These are phyloP conservation scores for Cheumatopsyche charites DNA, from an alignment of 1,140 invertebrate species.

Conservation along the genomic window DNA sequence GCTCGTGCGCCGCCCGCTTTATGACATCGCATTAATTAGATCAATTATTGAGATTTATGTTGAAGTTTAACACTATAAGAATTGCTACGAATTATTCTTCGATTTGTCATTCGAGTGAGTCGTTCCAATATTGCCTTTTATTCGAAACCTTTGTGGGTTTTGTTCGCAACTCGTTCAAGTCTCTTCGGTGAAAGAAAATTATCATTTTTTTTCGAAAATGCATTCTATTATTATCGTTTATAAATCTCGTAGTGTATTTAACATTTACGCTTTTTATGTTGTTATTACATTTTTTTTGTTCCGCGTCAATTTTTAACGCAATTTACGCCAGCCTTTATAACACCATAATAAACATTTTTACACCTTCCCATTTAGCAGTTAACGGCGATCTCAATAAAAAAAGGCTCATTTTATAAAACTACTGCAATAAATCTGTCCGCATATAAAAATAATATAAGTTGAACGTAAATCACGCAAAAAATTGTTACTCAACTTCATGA, in stretches of 20 bases:
- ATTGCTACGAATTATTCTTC: too few relatives aligned
- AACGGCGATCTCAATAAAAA: neutral
- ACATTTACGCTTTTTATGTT: too few relatives aligned
- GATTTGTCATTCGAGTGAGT: too few relatives aligned
- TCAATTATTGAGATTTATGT: slow-evolving; percentile 37
- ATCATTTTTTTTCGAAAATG: too few relatives aligned
- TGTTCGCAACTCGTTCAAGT: too few relatives aligned
- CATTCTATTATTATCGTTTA: too few relatives aligned
- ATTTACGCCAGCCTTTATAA: slow-evolving; percentile 3
- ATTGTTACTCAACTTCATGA: too few relatives aligned
- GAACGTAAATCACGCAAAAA: neutral
- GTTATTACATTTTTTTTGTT: neutral
- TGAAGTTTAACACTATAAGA: neutral
- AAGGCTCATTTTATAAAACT: slow-evolving; percentile 6
- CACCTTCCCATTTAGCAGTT: slow-evolving; percentile 5
- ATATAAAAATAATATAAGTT: neutral
- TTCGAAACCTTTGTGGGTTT: too few relatives aligned
- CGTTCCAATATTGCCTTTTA: too few relatives aligned
- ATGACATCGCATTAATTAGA: slow-evolving; percentile 41
- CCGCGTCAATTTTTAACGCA: neutral
- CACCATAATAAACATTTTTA: slow-evolving; percentile 4
- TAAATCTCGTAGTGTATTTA: too few relatives aligned
- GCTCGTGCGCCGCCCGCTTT: slow-evolving; percentile 29
- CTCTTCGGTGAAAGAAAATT: too few relatives aligned
- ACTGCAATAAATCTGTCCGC: neutral